A percentile compares a stretch with the other conserved stretches of the same genome.
Conservation (phyloP, 2,888 invertebrate genomes). For the Mythimna vitellina region DNA sequence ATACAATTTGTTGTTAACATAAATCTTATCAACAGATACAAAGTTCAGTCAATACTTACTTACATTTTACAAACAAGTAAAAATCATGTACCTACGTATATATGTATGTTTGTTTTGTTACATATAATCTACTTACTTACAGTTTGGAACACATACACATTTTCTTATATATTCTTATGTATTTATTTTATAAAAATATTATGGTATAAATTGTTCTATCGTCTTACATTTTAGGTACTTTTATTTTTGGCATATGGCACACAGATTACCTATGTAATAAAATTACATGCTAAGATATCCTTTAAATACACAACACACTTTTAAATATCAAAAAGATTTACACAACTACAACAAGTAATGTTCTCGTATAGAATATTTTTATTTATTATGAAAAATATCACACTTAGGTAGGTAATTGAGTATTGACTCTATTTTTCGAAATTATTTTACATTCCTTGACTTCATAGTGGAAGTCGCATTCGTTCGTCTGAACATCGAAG, state of each 20-base stretch:
- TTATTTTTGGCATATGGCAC: slow-evolving; percentile 78
- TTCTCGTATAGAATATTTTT: slow-evolving; percentile 42
- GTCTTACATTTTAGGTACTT: slow-evolving; percentile 64
- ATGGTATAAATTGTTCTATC: slow-evolving; percentile 52
- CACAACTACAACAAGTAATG: slow-evolving; percentile 52
- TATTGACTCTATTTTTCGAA: slow-evolving; percentile 65
- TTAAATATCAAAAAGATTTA: slow-evolving; percentile 62
- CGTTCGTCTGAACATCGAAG: slow-evolving; percentile 32
- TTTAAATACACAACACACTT: slow-evolving; percentile 64
- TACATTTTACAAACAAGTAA: slow-evolving; percentile 35
- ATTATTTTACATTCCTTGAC: slow-evolving; percentile 46
- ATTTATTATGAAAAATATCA: slow-evolving; percentile 73
- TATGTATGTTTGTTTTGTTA: slow-evolving; percentile 22
- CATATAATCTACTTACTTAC: slow-evolving; percentile 11
- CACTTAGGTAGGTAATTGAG: slow-evolving; percentile 74
- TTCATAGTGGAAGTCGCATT: slow-evolving; percentile 36
- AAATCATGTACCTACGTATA: slow-evolving; percentile 16
- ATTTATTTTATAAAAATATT: slow-evolving; percentile 24
- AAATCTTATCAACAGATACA: slow-evolving; percentile 59
- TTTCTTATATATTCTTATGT: slow-evolving; percentile 22
- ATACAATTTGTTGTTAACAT: slow-evolving; percentile 45
- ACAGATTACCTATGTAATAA: slow-evolving; percentile 50
- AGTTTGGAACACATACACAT: slow-evolving; percentile 32
- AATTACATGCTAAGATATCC: slow-evolving; percentile 50
- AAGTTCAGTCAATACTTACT: slow-evolving; percentile 61